Base-by-base conservation (phyloP, 2,113 vertebrate genomes). In the Sigmodon hispidus region DNA sequence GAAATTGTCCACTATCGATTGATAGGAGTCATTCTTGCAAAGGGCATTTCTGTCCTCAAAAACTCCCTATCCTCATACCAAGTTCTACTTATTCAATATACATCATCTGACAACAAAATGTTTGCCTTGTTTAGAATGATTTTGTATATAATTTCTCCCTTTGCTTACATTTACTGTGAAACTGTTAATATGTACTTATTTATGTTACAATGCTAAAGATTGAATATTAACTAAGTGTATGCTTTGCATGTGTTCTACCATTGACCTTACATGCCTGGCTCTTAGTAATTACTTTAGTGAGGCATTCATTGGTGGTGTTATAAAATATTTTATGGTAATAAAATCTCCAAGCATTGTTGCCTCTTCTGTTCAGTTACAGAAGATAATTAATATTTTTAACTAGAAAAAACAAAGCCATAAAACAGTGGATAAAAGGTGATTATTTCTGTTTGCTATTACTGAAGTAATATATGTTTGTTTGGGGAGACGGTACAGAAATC, bases 301-400 rank as follows among this genome's bases (percentile, higher is more conserved):
- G 55, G 2, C 6, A 89, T 91, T 94, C 70, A 12, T 61, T 96
- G 40, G 59, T 88, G 4, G 17, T 79, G 36, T 61, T 79, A 36
- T 3, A 95, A 96, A 95, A 67, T 57, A 50, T 24, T 80, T 85
- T 91, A 83, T 43, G n/a, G 31, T 83, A 57, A 17, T 15, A 87
- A 70, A 70, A 69, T 36, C 50, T 80, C 67, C 70, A 76, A 75
- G 87, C 29, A 6, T 65, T 96, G 11, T n/a, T 52, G 0, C 40
- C 57, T 93, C 93, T 40, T 7, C 83, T 57, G 91, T 34, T 9
- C 15, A 95, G 70, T 29, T 70, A 81, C 85, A 7, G 57, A 75
- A 90, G 3, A 55, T 67, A 95, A 97, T 94, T 94, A 95, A 95
- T 85, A 89, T 70, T 93, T 93, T 89, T 76, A 93, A 26, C 26